A percentile compares a stretch with the other conserved stretches of the same genome.
These are phyloP conservation scores for Rhinogobio ventralis DNA, from an alignment of 2,797 vertebrate genomes.

Conservation along the genomic window DNA sequence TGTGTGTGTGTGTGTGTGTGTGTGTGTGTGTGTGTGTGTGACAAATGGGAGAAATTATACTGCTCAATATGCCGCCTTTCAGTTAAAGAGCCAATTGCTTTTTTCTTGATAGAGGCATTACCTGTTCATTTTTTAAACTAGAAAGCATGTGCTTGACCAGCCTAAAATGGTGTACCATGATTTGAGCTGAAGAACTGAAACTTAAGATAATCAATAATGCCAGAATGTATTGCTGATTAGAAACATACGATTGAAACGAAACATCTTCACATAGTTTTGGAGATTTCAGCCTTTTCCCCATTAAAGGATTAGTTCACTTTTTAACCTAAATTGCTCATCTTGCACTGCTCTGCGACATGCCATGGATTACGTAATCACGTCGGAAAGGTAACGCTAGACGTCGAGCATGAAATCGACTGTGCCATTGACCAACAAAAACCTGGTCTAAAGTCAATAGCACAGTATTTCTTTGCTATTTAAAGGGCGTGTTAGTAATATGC, in stretches of 20 bases:
- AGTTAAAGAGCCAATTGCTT: not conserved
- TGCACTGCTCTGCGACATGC: no score
- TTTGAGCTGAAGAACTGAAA: not conserved
- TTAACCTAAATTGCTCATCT: no score
- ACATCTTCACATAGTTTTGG: not conserved
- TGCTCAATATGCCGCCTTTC: not conserved
- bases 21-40: not conserved
- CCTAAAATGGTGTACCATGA: not conserved
- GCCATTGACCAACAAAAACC: no score
- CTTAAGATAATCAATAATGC: not conserved
- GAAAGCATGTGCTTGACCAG: not conserved
- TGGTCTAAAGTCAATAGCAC: no score
- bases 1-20: not conserved
- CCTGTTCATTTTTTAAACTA: not conserved
- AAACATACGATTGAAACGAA: not conserved
- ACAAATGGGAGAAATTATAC: not conserved
- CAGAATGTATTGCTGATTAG: not conserved
- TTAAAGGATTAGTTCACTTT: no score
- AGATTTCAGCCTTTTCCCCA: not conserved
- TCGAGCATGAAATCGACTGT: no score
- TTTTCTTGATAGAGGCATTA: not conserved
- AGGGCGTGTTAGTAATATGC: no score
- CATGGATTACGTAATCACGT: no score
- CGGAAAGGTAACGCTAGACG: no score
- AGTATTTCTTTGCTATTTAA: no score